Percentiles rank a stretch among this genome's conserved stretches.
Conservation (phyloP, 2,797 vertebrate genomes). For the Phaenicophaeus curvirostris region DNA sequence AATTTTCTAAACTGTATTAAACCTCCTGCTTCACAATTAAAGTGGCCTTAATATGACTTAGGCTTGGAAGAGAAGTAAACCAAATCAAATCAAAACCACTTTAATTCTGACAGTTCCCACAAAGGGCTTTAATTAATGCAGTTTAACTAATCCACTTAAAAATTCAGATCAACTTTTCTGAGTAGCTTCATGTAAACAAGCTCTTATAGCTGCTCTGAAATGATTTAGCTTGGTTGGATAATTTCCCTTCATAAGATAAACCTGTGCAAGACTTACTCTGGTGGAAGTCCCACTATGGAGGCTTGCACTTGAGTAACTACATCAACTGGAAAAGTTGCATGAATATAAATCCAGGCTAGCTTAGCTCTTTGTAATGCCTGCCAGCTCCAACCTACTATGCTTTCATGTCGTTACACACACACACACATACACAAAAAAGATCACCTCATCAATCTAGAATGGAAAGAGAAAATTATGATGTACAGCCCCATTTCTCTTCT, state of each 20-base stretch:
- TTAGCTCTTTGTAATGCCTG: neutral
- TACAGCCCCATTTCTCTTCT: neutral
- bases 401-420: neutral
- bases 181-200: neutral
- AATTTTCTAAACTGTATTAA: slow-evolving; percentile 55
- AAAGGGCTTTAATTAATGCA: slow-evolving; percentile 51
- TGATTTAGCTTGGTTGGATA: neutral
- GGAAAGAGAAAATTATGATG: neutral
- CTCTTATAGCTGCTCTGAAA: neutral
- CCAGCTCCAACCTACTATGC: neutral
- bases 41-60: slow-evolving; percentile 46
- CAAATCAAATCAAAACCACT: slow-evolving; percentile 58
- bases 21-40: slow-evolving; percentile 5
- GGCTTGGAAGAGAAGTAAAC: slow-evolving; percentile 47
- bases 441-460: neutral
- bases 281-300: neutral
- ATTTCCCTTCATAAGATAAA: neutral
- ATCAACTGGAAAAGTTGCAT: neutral
- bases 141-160: slow-evolving; percentile 57
- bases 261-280: neutral
- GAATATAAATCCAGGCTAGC: neutral
- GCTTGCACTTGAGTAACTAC: neutral
- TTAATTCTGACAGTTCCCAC: slow-evolving; percentile 40
- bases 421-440: too few species aligned
- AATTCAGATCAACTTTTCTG: slow-evolving; percentile 56